Evolutionary conservation across 1,140 invertebrate genomes (phyloP).

Genomic region (Scaptomyza graminum): DNA sequence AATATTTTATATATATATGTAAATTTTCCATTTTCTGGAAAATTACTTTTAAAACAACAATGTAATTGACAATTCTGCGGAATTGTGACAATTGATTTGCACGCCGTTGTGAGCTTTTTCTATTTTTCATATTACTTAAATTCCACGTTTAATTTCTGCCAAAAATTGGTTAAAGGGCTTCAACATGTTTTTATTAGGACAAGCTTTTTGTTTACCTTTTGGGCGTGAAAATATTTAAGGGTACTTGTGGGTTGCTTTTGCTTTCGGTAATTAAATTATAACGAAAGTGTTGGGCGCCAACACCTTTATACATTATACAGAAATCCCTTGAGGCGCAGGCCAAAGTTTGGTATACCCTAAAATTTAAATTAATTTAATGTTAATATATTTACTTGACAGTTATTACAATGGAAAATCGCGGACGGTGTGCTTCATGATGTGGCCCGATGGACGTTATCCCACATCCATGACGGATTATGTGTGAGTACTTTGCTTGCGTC

Average conservation of each 20-base stretch:
- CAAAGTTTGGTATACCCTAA: conserved; percentile 26
- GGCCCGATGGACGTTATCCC: conserved; percentile 87
- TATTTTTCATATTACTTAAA: no score
- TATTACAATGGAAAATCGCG: conserved; percentile 85
- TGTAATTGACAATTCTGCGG: no score
- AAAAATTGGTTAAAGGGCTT: neutral
- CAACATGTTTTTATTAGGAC: conserved; percentile 12
- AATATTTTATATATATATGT: no score
- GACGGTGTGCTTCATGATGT: conserved; percentile 87
- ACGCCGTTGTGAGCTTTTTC: neutral
- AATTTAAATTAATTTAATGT: conserved; percentile 17
- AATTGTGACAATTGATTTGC: neutral
- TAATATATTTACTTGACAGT: conserved; percentile 58
- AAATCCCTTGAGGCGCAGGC: neutral
- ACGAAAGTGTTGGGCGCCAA: conserved; percentile 33
- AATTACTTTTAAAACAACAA: no score
- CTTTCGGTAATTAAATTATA: conserved; percentile 47
- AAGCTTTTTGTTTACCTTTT: conserved; percentile 17
- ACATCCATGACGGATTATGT: conserved; percentile 86
- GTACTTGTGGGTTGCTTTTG: neutral
- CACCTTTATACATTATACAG: conserved; percentile 1
- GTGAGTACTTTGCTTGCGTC: conserved; percentile 83
- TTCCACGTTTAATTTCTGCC: conserved; percentile 14
- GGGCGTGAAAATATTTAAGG: conserved; percentile 34
- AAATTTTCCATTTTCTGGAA: neutral